Evolutionary conservation across 2,888 invertebrate species (phyloP).

Genomic region (Thelaira solivaga): DNA sequence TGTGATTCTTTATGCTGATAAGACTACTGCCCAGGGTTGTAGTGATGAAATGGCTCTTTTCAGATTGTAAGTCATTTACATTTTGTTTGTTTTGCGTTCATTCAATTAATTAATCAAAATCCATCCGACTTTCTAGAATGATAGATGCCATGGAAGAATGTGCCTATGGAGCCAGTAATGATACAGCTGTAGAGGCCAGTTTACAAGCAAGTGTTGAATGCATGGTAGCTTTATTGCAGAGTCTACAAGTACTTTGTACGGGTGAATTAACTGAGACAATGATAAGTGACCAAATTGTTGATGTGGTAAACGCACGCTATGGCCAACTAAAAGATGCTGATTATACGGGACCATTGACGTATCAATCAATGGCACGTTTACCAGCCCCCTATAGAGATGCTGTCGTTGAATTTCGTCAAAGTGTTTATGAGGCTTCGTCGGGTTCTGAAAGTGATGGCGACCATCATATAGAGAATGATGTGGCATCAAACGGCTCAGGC

Average conservation of each 20-base stretch:
- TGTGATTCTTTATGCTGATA: slow-evolving; percentile 82
- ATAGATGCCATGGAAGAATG: slow-evolving; percentile 96
- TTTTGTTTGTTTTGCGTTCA: no score
- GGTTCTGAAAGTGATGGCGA: slow-evolving; percentile 83
- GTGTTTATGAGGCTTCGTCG: slow-evolving; percentile 80
- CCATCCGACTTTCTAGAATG: slow-evolving; percentile 80
- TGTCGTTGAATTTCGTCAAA: slow-evolving; percentile 82
- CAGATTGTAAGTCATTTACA: slow-evolving; percentile 82
- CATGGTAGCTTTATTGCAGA: slow-evolving; percentile 88
- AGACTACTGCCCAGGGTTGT: slow-evolving; percentile 81
- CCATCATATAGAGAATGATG: slow-evolving; percentile 82
- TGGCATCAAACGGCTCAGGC: slow-evolving; percentile 86
- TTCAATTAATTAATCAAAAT: no score
- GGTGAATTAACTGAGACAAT: slow-evolving; percentile 83
- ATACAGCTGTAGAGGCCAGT: slow-evolving; percentile 85
- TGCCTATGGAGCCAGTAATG: slow-evolving; percentile 82
- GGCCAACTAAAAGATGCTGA: slow-evolving; percentile 84
- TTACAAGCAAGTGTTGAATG: slow-evolving; percentile 90
- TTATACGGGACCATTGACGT: slow-evolving; percentile 90
- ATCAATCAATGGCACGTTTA: slow-evolving; percentile 88
- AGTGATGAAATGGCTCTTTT: slow-evolving; percentile 89
- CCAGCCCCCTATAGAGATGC: slow-evolving; percentile 89
- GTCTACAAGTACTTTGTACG: slow-evolving; percentile 89
- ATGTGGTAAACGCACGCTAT: slow-evolving; percentile 83
- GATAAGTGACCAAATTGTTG: slow-evolving; percentile 78